A percentile compares a stretch with the other conserved stretches of the same genome.
Conservation (phyloP, 2,113 vertebrate species). For the Xyliphius kryptos region DNA sequence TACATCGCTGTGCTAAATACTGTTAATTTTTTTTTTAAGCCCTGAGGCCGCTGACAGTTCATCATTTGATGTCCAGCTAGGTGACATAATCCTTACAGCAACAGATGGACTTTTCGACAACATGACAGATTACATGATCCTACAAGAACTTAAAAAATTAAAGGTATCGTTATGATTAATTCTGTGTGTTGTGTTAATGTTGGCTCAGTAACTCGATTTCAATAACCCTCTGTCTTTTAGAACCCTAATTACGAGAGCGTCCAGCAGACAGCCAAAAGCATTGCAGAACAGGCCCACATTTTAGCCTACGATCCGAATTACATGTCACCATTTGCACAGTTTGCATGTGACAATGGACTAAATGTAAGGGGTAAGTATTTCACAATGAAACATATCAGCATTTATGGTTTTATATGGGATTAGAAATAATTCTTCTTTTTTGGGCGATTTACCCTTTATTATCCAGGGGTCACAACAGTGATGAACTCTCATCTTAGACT, state of each 20-base stretch:
- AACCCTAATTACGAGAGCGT: slow-evolving; percentile 94
- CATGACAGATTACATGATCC: slow-evolving; percentile 99
- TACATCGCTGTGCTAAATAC: too few species aligned
- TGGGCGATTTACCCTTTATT: too few species aligned
- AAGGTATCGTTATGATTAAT: slow-evolving; percentile 65
- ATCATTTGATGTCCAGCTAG: slow-evolving; percentile 91
- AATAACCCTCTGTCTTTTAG: slow-evolving; percentile 53
- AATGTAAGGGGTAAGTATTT: slow-evolving; percentile 86
- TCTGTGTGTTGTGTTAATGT: not conserved
- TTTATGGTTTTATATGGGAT: too few species aligned
- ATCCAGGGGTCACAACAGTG: too few species aligned
- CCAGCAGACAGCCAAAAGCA: slow-evolving; percentile 91
- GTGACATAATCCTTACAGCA: slow-evolving; percentile 95
- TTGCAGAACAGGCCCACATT: slow-evolving; percentile 93
- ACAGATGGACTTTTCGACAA: slow-evolving; percentile 98
- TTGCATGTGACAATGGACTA: slow-evolving; percentile 95
- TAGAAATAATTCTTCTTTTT: too few species aligned
- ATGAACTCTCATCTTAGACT: too few species aligned
- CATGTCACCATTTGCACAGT: slow-evolving; percentile 99
- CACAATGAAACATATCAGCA: not conserved
- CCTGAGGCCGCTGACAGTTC: slow-evolving; percentile 93
- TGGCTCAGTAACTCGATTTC: not conserved
- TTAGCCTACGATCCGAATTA: slow-evolving; percentile 97
- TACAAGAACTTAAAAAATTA: slow-evolving; percentile 93
- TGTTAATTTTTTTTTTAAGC: slow-evolving; percentile 53